phyloP scores from a whole-genome alignment of 1,140 invertebrate genomes.

The Nephotettix cincticeps region DNA sequence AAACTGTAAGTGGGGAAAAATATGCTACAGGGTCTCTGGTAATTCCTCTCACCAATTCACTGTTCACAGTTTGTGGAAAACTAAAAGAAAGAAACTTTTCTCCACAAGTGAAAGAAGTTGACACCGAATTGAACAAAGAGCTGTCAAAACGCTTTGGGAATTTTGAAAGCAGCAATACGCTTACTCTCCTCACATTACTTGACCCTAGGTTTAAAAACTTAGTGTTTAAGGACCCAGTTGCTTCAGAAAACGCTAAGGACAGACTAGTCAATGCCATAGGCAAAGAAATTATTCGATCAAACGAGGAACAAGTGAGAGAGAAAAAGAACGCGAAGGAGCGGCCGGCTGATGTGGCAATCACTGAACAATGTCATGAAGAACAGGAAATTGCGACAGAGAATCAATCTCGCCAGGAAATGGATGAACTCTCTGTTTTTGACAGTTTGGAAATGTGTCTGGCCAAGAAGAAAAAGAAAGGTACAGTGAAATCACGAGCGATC shows the following conservation, averaged over 20 bases:
- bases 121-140: not conserved
- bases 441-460: not conserved
- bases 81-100: not conserved
- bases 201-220: not conserved
- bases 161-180: not conserved
- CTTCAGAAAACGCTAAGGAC: not conserved
- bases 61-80: not conserved
- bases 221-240: not conserved
- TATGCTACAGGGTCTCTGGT: not conserved
- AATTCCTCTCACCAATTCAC: not conserved
- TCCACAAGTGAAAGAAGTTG: not conserved
- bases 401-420: not conserved
- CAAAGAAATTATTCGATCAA: too few relatives aligned
- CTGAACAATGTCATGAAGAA: not conserved
- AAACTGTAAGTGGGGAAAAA: not conserved
- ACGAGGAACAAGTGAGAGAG: not conserved
- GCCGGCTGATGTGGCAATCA: too few relatives aligned
- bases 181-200: not conserved
- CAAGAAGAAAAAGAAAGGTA: conserved; percentile 3
- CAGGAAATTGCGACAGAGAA: not conserved
- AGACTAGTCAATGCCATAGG: not conserved
- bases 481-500: not conserved
- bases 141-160: not conserved
- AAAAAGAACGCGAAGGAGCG: not conserved
- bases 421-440: not conserved